phyloP scores from a whole-genome alignment of 2,113 vertebrate genomes.

The Oncorhynchus clarkii region DNA sequence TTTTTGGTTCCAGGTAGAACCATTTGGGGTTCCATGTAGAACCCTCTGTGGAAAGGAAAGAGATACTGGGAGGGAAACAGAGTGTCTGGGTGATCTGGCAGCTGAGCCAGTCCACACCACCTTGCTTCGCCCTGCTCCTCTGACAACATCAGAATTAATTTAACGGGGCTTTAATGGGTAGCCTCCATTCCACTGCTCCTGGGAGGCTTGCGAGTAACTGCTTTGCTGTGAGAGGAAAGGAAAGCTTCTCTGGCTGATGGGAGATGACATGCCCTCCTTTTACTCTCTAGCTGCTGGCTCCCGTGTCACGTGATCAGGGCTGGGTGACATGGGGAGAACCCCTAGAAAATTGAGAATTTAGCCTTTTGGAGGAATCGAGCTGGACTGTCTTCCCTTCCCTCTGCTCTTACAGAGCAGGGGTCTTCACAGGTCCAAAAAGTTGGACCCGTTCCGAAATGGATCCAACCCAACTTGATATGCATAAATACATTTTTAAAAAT shows the following conservation, averaged over 20 bases:
- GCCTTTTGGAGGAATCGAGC: background rate
- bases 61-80: slow-evolving; percentile 71
- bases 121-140: slow-evolving; percentile 68
- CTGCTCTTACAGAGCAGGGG: background rate
- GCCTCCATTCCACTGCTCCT: slow-evolving; percentile 75
- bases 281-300: slow-evolving; percentile 14
- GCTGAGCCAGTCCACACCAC: slow-evolving; percentile 21
- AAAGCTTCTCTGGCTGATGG: slow-evolving; percentile 71
- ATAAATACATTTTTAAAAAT: too few relatives aligned
- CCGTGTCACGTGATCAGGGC: background rate
- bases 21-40: too few relatives aligned
- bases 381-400: background rate
- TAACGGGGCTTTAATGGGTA: slow-evolving; percentile 74
- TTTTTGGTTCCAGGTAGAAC: too few relatives aligned
- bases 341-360: background rate
- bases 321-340: background rate
- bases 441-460: too few relatives aligned
- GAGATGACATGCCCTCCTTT: slow-evolving; percentile 86
- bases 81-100: background rate
- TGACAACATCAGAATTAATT: slow-evolving; percentile 92
- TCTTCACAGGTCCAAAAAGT: too few relatives aligned
- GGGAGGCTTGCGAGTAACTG: slow-evolving; percentile 81
- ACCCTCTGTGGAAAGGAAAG: too few relatives aligned
- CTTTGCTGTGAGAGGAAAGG: slow-evolving; percentile 72
- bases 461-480: too few relatives aligned